Base-by-base conservation (phyloP, 1,140 invertebrate genomes). In the Pteromalus puparum region DNA sequence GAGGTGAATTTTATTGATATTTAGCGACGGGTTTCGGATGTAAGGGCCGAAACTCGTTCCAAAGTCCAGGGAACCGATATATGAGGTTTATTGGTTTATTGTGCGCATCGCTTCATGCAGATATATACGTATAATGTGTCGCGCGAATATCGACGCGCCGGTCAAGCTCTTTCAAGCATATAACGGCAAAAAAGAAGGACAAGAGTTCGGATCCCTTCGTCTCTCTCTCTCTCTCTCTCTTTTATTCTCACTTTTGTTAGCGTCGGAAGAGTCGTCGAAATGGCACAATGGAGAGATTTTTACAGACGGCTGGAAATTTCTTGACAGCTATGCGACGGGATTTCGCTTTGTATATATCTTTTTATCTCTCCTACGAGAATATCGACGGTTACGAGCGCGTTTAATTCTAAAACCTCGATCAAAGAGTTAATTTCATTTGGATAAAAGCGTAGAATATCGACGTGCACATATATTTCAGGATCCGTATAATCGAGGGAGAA, bases 291-390 rank as follows among this genome's bases (percentile, higher is more conserved):
- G 65, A 70, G 24, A 61, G 53, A 53, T 72, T 70, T 72, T 72
- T 61, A 61, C 78, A 81, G 38, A 70, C 67, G 67, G 24, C 13
- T 12, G 30, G 38, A 28, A 81, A 48, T 81, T 80, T 81, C 67
- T 72, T 48, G 67, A 81, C 67, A 48, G 6, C 18, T 21, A 21
- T 7, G 53, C 9, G 30, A 4, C 15, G 53, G 28, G 5, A 34
- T 78, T 65, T 34, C 9, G 38, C 46, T 48, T 42, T 48, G 13
- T 18, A 53, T 13, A 4, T 4, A 7, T 15, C 6, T 61, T n/a
- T 61, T 61, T n/a, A 30, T 30, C 30, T 34, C 30, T 2, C 30
- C 0, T 18, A 28, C 18, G 26, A 10, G 34, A 72, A 30, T 72
- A 34, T 15, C 0, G 38, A 12, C 18, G 72, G n/a, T 34, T 18